Evolutionary conservation across 2,888 invertebrate genomes (phyloP), one percentile per base, ranked within the genome.

Genomic region (Helicoverpa assulta): DNA sequence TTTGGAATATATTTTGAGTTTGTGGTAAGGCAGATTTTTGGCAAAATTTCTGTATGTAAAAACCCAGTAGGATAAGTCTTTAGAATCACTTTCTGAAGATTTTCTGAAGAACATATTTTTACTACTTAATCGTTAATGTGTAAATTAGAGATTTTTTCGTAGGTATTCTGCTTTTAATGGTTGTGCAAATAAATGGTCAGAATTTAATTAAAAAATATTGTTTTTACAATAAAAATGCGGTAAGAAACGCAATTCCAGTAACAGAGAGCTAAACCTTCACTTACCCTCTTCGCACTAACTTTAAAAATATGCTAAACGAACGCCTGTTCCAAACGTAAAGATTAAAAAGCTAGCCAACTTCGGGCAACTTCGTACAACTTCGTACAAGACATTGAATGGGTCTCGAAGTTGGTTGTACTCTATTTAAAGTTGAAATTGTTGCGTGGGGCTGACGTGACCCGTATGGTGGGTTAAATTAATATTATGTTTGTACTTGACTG

Each of bases 371-470:
- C 43, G 50, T 73, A 21, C 16, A 68, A 70, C 60, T 74, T 75
- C 61, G 65, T 76, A 40, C 65, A 21, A 64, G 54, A 55, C 66
- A 58, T 64, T 60, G 74, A 67, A 74, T 67, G 61, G 51, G 54
- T 55, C 53, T 51, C 16, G 18, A 77, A 80, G 67, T 80, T 73
- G 53, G 59, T 33, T 47, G 26, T 51, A 72, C 79, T 77, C 74
- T 80, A 85, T 86, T 85, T 83, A 80, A 83, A 86, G 73, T 86
- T 82, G 59, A 81, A 79, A 81, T 82, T 80, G 76, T 79, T 70
- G 67, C 68, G 77, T 72, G 78, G 51, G 54, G 60, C 47, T 76
- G 78, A 83, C 84, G 74, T 66, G 64, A 50, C 72, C 66, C 69
- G 55, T 54, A 52, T 5, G 43, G 43, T 14, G 51, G 53, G 37